These are phyloP conservation scores for Stenurella melanura DNA, from an alignment of 2,888 invertebrate genomes.

Conservation along the genomic window DNA sequence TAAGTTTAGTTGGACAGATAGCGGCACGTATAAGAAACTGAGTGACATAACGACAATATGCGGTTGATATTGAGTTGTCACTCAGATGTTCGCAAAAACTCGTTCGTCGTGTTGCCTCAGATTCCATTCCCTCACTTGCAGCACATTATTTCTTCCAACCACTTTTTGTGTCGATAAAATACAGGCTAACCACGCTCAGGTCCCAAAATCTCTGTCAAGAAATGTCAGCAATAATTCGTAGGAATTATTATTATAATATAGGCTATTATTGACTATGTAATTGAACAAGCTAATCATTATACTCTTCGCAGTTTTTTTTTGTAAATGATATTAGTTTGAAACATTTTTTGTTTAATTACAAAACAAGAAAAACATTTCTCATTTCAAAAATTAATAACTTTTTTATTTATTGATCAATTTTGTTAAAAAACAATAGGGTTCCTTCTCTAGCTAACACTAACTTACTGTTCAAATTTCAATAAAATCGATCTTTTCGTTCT, in stretches of 20 bases:
- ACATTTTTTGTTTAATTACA: too few species aligned
- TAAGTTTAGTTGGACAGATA: constrained; percentile 31
- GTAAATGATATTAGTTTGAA: too few species aligned
- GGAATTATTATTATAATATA: constrained; percentile 8
- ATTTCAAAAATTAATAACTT: too few species aligned
- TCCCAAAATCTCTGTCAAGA: constrained; percentile 29
- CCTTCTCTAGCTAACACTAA: too few species aligned
- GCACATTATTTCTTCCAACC: constrained; percentile 43
- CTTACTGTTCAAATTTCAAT: too few species aligned
- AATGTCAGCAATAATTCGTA: constrained; percentile 23
- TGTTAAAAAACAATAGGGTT: too few species aligned
- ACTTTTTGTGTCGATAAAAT: constrained; percentile 30
- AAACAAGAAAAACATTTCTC: too few species aligned
- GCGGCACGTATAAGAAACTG: constrained; percentile 22
- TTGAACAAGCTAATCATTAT: too few species aligned
- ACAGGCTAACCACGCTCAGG: constrained; percentile 25
- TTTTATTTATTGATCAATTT: too few species aligned
- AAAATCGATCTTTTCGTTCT: too few species aligned
- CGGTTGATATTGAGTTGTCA: constrained; percentile 53
- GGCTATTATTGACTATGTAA: too few species aligned
- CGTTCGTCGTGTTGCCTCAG: constrained; percentile 47
- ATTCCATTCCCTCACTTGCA: constrained; percentile 47
- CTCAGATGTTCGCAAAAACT: constrained; percentile 51
- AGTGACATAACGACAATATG: constrained; percentile 37
- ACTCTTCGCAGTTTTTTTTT: too few species aligned